Percentiles rank a stretch among this genome's conserved stretches.
These are phyloP conservation scores for Amiota mariae DNA, from an alignment of 2,888 invertebrate species.

Conservation along the genomic window DNA sequence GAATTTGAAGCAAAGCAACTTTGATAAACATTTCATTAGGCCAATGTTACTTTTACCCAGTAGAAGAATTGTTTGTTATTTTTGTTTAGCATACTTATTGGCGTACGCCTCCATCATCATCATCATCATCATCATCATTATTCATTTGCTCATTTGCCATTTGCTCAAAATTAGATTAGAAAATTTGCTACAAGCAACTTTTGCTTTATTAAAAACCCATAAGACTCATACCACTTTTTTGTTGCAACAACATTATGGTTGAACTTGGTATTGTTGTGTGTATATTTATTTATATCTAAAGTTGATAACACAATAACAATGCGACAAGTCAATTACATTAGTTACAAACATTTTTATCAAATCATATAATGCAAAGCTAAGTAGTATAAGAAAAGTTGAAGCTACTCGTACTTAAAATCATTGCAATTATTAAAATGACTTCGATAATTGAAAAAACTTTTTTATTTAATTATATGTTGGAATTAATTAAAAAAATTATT, in stretches of 20 bases:
- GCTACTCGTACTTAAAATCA: too few species aligned
- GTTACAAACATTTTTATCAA: too few species aligned
- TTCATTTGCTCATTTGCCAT: conserved; percentile 32
- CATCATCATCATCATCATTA: conserved; percentile 6
- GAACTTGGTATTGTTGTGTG: too few species aligned
- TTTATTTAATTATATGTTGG: too few species aligned
- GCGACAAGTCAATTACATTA: too few species aligned
- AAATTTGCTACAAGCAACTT: conserved; percentile 64
- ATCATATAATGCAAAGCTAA: too few species aligned
- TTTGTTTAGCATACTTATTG: conserved; percentile 28
- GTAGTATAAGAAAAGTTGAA: too few species aligned
- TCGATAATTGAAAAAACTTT: too few species aligned
- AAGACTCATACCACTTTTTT: conserved; percentile 44
- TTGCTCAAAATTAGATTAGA: conserved; percentile 63
- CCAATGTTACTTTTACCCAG: conserved; percentile 1
- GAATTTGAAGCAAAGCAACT: conserved; percentile 43
- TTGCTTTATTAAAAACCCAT: conserved; percentile 56
- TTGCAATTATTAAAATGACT: too few species aligned
- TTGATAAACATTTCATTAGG: conserved; percentile 57
- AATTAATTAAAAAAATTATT: too few species aligned
- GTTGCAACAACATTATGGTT: conserved; percentile 53
- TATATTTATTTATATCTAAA: too few species aligned
- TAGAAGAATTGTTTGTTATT: conserved; percentile 53
- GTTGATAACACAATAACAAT: too few species aligned
- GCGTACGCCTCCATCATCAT: conserved; percentile 25